phyloP scores from a whole-genome alignment of 2,113 vertebrate species.

The Triplophysa tibetana region DNA sequence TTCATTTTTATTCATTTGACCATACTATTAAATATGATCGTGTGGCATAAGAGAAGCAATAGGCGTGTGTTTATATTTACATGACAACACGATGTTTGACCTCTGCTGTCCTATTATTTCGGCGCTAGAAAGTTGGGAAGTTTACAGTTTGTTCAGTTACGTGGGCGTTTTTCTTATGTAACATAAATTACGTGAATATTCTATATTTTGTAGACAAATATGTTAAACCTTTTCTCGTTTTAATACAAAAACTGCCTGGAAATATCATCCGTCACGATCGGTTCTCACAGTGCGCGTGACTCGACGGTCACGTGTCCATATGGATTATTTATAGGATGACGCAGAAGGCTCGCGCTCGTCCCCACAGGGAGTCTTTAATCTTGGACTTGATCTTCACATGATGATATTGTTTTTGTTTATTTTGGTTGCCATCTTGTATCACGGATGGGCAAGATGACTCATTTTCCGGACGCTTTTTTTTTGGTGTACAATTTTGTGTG shows the following conservation, averaged over 20 bases:
- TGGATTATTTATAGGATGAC: conserved; percentile 33
- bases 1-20: too few species aligned
- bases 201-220: neutral
- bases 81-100: too few species aligned
- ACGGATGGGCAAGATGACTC: neutral
- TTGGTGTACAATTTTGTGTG: neutral
- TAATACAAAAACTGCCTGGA: neutral
- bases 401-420: neutral
- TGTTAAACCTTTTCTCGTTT: neutral
- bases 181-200: neutral
- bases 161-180: neutral
- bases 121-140: too few species aligned
- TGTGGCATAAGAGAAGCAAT: too few species aligned
- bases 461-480: neutral
- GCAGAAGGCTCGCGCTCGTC: conserved; percentile 12
- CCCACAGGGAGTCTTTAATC: conserved; percentile 1
- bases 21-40: too few species aligned
- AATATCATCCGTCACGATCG: neutral
- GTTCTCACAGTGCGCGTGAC: conserved; percentile 18
- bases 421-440: neutral
- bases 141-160: neutral
- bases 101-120: too few species aligned
- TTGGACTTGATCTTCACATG: conserved; percentile 8
- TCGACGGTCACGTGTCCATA: conserved; percentile 23
- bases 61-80: too few species aligned